Evolutionary conservation across 1,140 invertebrate species (phyloP).

Genomic region (Ceratina japonica): DNA sequence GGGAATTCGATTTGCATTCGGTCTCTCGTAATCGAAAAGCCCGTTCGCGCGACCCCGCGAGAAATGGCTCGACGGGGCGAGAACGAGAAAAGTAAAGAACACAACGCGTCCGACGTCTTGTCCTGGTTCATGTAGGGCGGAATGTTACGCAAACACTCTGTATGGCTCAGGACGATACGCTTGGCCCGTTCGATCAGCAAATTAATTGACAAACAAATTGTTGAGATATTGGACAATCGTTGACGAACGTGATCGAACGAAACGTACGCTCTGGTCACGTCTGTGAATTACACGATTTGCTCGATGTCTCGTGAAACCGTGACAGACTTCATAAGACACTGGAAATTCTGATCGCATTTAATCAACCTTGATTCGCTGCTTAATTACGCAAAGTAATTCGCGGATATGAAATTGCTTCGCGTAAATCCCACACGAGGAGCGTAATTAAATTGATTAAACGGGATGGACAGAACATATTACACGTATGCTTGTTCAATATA

Average conservation of each 20-base stretch:
- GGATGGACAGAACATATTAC: neutral
- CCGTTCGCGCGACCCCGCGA: neutral
- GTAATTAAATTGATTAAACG: neutral
- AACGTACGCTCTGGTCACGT: too few species aligned
- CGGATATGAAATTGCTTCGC: neutral
- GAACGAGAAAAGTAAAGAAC: neutral
- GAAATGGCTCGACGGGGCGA: neutral
- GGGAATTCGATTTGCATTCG: too few species aligned
- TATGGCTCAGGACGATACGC: constrained; percentile 66
- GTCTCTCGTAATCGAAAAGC: too few species aligned
- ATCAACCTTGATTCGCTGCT: neutral
- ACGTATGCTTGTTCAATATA: constrained; percentile 39
- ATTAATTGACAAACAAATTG: neutral
- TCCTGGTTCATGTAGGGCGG: constrained; percentile 68
- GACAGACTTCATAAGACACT: neutral
- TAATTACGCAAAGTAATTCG: neutral
- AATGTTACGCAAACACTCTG: constrained; percentile 67
- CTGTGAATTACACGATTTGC: neutral
- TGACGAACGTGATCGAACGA: too few species aligned
- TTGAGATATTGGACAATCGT: too few species aligned
- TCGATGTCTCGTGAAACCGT: neutral
- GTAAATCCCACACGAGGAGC: neutral
- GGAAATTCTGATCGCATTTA: neutral
- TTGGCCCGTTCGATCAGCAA: constrained; percentile 56
- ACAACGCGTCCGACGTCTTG: constrained; percentile 64